Percentiles rank a stretch among this genome's conserved stretches.
Conservation (phyloP, 2,797 vertebrate species). For the Menidia menidia region DNA sequence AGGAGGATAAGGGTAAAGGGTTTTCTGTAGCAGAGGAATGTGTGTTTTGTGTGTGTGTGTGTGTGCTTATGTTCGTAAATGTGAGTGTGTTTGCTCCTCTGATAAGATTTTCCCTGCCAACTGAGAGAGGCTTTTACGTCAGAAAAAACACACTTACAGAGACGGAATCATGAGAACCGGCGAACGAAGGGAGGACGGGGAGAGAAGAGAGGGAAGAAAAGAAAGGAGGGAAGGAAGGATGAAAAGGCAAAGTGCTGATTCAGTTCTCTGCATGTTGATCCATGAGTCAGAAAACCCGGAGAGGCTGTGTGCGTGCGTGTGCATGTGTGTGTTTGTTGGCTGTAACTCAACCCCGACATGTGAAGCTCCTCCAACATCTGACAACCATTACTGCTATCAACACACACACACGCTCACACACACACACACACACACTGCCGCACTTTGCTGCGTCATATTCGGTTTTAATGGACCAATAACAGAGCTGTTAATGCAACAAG, state of each 20-base stretch:
- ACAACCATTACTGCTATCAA: conserved; percentile 62
- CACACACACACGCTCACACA: conserved; percentile 35
- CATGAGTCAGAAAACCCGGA: conserved; percentile 68
- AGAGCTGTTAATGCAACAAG: conserved; percentile 41
- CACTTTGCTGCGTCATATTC: conserved; percentile 51
- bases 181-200: neutral
- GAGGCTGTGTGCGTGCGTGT: conserved; percentile 15
- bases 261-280: conserved; percentile 59
- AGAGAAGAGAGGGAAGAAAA: conserved; percentile 3
- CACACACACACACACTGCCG: conserved; percentile 30
- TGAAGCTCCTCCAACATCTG: conserved; percentile 69
- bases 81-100: conserved; percentile 4
- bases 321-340: conserved; percentile 45
- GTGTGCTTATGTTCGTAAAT: neutral
- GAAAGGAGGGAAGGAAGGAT: conserved; percentile 10
- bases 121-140: conserved; percentile 26
- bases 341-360: conserved; percentile 52
- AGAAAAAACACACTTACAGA: conserved; percentile 22
- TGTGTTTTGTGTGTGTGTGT: neutral
- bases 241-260: conserved; percentile 62
- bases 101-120: conserved; percentile 41
- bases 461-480: conserved; percentile 45
- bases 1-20: neutral
- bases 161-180: conserved; percentile 45
- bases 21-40: conserved; percentile 7